Conservation (phyloP, 2,888 invertebrate genomes). For the Oscheius sp. region DNA sequence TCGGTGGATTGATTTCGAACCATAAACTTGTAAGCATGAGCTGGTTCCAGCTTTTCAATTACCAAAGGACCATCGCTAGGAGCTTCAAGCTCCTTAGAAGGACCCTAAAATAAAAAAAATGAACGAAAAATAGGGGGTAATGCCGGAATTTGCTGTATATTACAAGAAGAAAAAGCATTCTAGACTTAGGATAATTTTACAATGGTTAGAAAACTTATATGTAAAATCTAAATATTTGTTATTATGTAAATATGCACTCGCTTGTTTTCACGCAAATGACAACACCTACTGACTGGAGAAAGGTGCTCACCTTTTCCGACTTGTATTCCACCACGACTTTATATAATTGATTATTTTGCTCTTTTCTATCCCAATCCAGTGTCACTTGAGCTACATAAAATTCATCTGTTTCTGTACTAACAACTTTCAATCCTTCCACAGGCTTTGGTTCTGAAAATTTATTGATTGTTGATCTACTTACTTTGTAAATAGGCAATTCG, state of each 20-base stretch:
- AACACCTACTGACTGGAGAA: too few relatives aligned
- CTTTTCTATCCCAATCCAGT: constrained; percentile 55
- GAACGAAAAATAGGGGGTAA: neutral
- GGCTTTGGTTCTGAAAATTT: constrained; percentile 55
- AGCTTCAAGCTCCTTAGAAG: constrained; percentile 43
- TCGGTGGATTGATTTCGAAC: constrained; percentile 63
- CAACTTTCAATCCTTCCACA: constrained; percentile 53
- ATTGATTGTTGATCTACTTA: constrained; percentile 31
- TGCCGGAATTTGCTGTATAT: neutral
- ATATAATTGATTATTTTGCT: constrained; percentile 56
- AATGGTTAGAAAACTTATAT: too few relatives aligned
- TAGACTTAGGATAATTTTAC: too few relatives aligned
- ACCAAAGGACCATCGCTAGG: constrained; percentile 50
- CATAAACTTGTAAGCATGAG: constrained; percentile 57
- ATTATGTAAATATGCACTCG: too few relatives aligned
- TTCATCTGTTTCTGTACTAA: constrained; percentile 58
- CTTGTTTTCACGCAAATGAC: neutral
- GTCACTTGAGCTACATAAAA: constrained; percentile 62
- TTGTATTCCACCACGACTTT: constrained; percentile 61
- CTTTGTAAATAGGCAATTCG: constrained; percentile 61
- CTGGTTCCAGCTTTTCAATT: constrained; percentile 59
- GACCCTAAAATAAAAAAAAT: constrained; percentile 35
- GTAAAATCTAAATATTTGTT: too few relatives aligned
- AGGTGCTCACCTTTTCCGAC: constrained; percentile 46
- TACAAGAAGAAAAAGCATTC: too few relatives aligned